Conservation (phyloP, 2,888 invertebrate genomes). For the Pterostichus madidus region DNA sequence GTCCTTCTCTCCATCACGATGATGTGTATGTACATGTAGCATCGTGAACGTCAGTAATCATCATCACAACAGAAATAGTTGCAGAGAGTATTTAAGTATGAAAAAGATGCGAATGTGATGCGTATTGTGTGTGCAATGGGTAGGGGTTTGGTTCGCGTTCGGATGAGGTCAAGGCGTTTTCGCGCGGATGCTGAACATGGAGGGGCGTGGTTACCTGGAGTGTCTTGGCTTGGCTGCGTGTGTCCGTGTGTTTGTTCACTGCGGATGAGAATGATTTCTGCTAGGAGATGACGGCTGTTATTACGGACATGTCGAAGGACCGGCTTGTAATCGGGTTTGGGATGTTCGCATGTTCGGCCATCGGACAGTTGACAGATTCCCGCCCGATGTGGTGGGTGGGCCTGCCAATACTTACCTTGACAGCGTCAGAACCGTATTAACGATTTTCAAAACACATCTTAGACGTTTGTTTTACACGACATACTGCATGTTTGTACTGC, state of each 20-base stretch:
- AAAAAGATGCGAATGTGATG: not conserved
- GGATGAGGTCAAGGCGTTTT: slow-evolving; percentile 34
- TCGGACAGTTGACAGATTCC: slow-evolving; percentile 62
- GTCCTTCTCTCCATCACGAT: not conserved
- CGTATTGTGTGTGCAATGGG: slow-evolving; percentile 22
- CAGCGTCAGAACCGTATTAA: slow-evolving; percentile 38
- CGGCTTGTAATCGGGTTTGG: slow-evolving; percentile 57
- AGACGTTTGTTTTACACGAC: too few species aligned
- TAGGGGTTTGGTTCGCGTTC: slow-evolving; percentile 14
- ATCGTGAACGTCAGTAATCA: not conserved
- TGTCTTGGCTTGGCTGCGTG: slow-evolving; percentile 15
- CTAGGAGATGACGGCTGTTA: slow-evolving; percentile 41
- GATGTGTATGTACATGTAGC: not conserved
- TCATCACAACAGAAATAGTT: not conserved
- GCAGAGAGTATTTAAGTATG: not conserved
- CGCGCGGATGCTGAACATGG: slow-evolving; percentile 56
- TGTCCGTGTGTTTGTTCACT: not conserved
- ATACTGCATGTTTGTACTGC: too few species aligned
- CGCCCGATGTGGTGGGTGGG: slow-evolving; percentile 57
- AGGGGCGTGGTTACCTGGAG: slow-evolving; percentile 62
- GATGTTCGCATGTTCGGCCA: slow-evolving; percentile 48
- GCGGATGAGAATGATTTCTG: slow-evolving; percentile 9
- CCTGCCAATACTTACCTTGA: slow-evolving; percentile 50
- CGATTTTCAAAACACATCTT: slow-evolving; percentile 26
- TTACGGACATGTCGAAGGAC: slow-evolving; percentile 12